phyloP scores from a whole-genome alignment of 2,888 invertebrate species.

The Atethmia centrago region DNA sequence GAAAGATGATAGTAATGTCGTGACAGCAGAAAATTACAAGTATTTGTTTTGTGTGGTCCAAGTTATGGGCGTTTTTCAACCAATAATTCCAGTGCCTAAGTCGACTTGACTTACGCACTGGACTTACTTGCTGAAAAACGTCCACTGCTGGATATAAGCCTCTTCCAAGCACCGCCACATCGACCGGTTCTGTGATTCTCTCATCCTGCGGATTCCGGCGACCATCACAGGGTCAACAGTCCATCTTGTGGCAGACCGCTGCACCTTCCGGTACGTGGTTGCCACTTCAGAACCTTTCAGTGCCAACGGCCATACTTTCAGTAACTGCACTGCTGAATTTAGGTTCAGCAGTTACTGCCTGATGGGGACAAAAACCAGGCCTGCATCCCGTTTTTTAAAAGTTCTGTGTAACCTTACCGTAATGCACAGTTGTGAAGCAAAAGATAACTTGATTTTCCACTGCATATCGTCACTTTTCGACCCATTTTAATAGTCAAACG shows the following conservation, averaged over 20 bases:
- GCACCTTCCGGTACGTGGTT: neutral
- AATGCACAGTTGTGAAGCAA: neutral
- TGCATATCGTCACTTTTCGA: neutral
- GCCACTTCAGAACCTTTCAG: neutral
- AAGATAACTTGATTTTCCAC: neutral
- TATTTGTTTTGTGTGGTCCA: slow-evolving; percentile 40
- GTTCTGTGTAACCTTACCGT: neutral
- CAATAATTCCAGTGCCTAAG: no score
- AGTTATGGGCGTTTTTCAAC: slow-evolving; percentile 13
- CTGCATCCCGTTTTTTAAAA: neutral
- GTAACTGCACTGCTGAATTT: neutral
- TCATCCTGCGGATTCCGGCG: neutral
- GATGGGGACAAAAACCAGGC: no score
- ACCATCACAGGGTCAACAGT: neutral
- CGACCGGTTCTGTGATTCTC: neutral
- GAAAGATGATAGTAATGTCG: slow-evolving; percentile 68
- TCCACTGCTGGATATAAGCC: neutral
- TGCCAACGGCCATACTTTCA: neutral
- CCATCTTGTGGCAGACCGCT: neutral
- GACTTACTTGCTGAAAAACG: neutral
- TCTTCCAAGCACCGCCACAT: no score
- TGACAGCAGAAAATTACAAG: slow-evolving; percentile 71
- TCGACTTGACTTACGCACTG: no score
- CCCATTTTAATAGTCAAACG: neutral
- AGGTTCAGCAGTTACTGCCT: neutral